Percentiles rank a stretch among this genome's conserved stretches.
Conservation (phyloP, 1,140 invertebrate genomes). For the Penaeus indicus region DNA sequence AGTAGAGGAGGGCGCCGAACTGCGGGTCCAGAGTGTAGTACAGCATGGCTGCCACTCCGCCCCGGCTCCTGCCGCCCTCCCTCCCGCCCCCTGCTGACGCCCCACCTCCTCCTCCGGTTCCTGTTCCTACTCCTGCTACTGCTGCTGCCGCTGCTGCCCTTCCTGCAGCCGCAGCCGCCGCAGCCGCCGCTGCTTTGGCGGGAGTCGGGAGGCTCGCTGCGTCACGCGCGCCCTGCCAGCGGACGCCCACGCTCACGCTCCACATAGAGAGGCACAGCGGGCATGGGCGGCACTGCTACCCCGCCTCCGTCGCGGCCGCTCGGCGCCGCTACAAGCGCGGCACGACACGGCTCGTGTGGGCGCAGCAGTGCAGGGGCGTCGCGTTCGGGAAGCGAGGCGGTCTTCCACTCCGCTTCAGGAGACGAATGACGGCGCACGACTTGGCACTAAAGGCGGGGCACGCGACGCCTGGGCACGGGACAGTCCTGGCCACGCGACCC, state of each 20-base stretch:
- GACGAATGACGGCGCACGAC: too few relatives aligned
- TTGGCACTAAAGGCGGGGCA: too few relatives aligned
- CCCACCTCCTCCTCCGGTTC: slow-evolving; percentile 26
- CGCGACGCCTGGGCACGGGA: too few relatives aligned
- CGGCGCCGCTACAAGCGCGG: not conserved
- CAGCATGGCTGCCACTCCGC: slow-evolving; percentile 43
- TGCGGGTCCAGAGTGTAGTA: slow-evolving; percentile 54
- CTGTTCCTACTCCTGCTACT: not conserved
- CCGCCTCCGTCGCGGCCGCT: not conserved
- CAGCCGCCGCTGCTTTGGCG: too few relatives aligned
- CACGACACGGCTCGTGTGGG: not conserved
- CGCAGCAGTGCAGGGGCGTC: too few relatives aligned
- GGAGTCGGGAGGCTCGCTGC: too few relatives aligned
- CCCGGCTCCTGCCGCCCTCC: not conserved
- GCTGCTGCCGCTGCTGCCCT: too few relatives aligned
- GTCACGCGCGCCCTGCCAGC: too few relatives aligned
- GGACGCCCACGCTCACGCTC: slow-evolving; percentile 7
- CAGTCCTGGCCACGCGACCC: too few relatives aligned
- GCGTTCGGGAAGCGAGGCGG: not conserved
- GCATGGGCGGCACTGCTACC: slow-evolving; percentile 48
- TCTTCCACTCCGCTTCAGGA: too few relatives aligned
- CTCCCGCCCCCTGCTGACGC: not conserved
- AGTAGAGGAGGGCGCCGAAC: slow-evolving; percentile 56
- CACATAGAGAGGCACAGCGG: slow-evolving; percentile 45
- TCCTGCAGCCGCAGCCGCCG: too few relatives aligned